These are phyloP conservation scores for Numenius phaeopus DNA, from an alignment of 2,797 vertebrate genomes.

Conservation along the genomic window DNA sequence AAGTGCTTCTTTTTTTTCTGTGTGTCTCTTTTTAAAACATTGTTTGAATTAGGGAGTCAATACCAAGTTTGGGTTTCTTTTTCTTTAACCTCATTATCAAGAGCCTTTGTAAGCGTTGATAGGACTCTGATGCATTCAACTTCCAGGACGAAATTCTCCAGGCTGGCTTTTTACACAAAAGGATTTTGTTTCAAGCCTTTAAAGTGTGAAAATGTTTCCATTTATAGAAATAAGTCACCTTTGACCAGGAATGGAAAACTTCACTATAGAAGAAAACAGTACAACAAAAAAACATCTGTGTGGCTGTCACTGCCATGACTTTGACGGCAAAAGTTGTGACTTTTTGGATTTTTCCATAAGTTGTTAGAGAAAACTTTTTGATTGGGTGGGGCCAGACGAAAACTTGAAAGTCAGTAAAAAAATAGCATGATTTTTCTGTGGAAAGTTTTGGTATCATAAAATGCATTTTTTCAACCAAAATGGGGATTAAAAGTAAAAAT, in stretches of 20 bases:
- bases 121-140: neutral
- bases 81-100: neutral
- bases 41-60: neutral
- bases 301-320: neutral
- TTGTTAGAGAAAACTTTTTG: neutral
- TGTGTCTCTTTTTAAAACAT: neutral
- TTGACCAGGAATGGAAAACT: constrained; percentile 46
- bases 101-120: neutral
- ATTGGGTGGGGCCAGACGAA: neutral
- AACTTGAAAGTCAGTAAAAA: neutral
- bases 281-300: neutral
- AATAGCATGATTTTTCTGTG: neutral
- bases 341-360: neutral
- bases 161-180: constrained; percentile 4
- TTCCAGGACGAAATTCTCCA: neutral
- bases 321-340: neutral
- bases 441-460: neutral
- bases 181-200: constrained; percentile 23
- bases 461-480: neutral
- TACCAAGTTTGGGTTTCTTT: neutral
- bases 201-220: constrained; percentile 66
- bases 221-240: constrained; percentile 58
- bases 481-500: neutral
- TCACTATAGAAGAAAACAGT: neutral
- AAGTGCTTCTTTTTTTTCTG: neutral